phyloP scores from a whole-genome alignment of 2,113 vertebrate species.

The Menidia beryllina region DNA sequence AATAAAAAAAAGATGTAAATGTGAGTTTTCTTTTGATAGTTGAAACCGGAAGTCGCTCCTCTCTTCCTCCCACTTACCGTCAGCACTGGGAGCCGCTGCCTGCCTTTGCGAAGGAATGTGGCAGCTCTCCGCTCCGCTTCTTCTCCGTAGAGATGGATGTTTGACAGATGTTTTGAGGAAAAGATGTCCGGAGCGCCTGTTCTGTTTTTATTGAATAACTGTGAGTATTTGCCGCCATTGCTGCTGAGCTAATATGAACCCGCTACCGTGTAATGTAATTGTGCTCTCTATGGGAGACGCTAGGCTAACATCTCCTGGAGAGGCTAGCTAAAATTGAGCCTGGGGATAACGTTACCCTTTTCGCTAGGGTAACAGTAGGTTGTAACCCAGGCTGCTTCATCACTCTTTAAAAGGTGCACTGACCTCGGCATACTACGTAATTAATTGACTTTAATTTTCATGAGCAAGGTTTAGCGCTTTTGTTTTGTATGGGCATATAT shows the following conservation, averaged over 20 bases:
- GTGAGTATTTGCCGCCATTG: constrained; percentile 54
- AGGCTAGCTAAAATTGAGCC: constrained; percentile 43
- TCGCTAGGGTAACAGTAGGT: constrained; percentile 12
- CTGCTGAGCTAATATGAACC: rapidly evolving
- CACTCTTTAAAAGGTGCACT: background rate
- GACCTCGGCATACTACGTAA: constrained; percentile 1
- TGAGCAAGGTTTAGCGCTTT: no score
- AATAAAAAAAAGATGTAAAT: no score
- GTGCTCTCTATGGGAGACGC: constrained; percentile 21
- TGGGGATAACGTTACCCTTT: constrained; percentile 54
- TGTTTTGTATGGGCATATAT: no score
- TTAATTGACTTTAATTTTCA: background rate
- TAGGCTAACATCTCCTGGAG: constrained; percentile 58
- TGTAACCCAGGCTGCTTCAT: constrained; percentile 15
- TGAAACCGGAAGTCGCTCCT: background rate
- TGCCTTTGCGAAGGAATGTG: constrained; percentile 67
- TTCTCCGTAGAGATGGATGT: constrained; percentile 37
- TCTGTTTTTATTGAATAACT: background rate
- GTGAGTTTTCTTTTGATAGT: constrained; percentile 56
- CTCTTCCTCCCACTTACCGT: background rate
- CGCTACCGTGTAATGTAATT: background rate
- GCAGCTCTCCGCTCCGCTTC: constrained; percentile 1
- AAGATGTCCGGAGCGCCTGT: constrained; percentile 35
- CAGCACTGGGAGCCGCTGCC: background rate
- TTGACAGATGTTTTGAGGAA: constrained; percentile 50